phyloP scores from a whole-genome alignment of 2,113 vertebrate genomes.

The Galemys pyrenaicus region DNA sequence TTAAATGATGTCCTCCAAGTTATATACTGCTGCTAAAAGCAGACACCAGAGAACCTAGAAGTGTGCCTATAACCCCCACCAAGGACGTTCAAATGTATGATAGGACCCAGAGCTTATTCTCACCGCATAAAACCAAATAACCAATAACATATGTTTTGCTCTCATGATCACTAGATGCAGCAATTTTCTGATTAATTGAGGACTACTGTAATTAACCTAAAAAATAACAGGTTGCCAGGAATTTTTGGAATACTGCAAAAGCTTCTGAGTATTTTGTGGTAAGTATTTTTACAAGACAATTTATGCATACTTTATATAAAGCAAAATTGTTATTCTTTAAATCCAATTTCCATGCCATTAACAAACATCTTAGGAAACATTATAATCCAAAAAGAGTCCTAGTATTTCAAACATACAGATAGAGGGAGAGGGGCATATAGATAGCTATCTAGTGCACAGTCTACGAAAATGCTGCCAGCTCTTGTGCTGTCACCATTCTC shows the following conservation, averaged over 20 bases:
- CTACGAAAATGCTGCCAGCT: neutral
- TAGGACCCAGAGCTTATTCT: neutral
- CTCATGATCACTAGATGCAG: neutral
- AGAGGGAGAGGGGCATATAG: neutral
- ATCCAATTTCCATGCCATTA: neutral
- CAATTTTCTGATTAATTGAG: neutral
- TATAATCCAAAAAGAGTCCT: neutral
- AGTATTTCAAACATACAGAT: neutral
- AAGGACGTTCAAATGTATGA: neutral
- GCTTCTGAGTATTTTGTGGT: neutral
- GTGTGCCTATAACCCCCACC: neutral
- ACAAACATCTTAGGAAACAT: neutral
- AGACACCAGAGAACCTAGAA: neutral
- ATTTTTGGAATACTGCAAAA: neutral
- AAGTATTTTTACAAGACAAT: neutral
- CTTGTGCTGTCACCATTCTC: neutral
- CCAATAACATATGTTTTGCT: neutral
- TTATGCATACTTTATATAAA: neutral
- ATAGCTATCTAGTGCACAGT: no score
- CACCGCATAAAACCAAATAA: neutral
- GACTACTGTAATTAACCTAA: neutral
- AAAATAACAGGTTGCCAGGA: no score
- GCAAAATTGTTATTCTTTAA: neutral
- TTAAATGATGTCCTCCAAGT: neutral
- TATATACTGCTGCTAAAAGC: neutral